These are phyloP conservation scores for Drosophila melanosoma DNA, from an alignment of 2,888 invertebrate species.

Conservation along the genomic window DNA sequence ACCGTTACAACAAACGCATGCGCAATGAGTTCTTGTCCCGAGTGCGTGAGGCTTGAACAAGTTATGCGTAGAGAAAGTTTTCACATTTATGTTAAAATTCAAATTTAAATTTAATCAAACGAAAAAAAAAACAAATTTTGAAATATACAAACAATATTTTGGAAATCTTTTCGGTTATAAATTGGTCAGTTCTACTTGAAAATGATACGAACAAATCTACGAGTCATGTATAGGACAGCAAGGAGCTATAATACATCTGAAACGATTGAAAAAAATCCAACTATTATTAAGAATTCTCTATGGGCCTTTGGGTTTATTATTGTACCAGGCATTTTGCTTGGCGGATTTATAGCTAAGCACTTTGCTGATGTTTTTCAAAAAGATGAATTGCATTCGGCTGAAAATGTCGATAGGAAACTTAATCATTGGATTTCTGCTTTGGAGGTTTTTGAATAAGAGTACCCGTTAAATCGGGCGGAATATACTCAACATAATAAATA, in stretches of 20 bases:
- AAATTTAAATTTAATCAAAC: neutral
- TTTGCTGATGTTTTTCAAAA: constrained; percentile 27
- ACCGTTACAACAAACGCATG: constrained; percentile 43
- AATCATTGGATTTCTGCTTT: neutral
- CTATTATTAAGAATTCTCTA: neutral
- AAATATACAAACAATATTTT: neutral
- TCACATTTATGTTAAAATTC: constrained; percentile 12
- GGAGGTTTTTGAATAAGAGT: neutral
- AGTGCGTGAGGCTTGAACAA: constrained; percentile 27
- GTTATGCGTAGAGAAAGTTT: constrained; percentile 47
- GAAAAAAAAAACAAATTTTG: neutral
- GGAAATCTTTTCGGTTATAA: constrained; percentile 5
- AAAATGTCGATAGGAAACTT: neutral
- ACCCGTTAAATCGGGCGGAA: neutral
- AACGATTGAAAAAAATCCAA: neutral
- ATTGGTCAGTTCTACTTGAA: constrained; percentile 1
- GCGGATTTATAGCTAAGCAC: constrained; percentile 27
- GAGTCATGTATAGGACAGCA: neutral
- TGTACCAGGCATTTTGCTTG: constrained; percentile 26
- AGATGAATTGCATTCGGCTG: constrained; percentile 10
- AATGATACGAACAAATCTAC: neutral
- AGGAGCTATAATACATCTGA: neutral
- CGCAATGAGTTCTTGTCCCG: constrained; percentile 47
- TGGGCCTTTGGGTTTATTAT: constrained; percentile 17
- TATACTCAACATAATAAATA: neutral